phyloP scores from a whole-genome alignment of 23 tunicate genomes.

The Aplidium turbinatum region DNA sequence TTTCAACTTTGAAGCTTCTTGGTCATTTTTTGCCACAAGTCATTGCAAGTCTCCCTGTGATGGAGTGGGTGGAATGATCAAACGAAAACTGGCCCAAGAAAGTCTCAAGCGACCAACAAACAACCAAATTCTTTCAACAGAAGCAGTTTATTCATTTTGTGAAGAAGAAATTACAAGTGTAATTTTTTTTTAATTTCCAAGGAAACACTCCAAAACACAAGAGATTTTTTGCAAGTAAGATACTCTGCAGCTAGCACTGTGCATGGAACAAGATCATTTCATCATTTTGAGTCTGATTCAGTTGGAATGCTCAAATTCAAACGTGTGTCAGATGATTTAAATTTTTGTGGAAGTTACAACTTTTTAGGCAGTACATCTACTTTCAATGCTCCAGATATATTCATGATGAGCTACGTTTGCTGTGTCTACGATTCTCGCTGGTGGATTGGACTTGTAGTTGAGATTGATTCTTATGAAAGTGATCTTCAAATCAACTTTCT shows the following conservation, averaged over 20 bases:
- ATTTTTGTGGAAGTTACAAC: constrained; percentile 15
- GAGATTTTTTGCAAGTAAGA: no score
- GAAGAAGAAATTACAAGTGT: background rate
- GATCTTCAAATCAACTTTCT: constrained; percentile 16
- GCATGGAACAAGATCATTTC: constrained; percentile 18
- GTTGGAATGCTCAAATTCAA: constrained; percentile 21
- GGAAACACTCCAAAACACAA: constrained; percentile 1
- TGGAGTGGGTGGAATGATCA: constrained; percentile 8
- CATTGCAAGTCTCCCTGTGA: constrained; percentile 46
- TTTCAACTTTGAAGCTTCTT: constrained; percentile 1
- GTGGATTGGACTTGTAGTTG: constrained; percentile 21
- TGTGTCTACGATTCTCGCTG: constrained; percentile 13
- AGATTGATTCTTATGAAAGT: background rate
- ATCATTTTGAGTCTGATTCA: constrained; percentile 22
- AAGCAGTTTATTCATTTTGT: constrained; percentile 4
- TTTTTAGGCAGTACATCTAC: background rate
- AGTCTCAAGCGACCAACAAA: background rate
- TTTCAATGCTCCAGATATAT: background rate
- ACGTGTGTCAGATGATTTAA: constrained; percentile 21
- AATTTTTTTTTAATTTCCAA: constrained; percentile 3
- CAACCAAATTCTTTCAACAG: background rate
- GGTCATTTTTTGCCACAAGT: constrained; percentile 41
- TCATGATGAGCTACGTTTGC: constrained; percentile 25
- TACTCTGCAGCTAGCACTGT: constrained; percentile 21
- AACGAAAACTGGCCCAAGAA: background rate